Evolutionary conservation across 2,797 vertebrate species (phyloP).

Genomic region (Lepilemur septentrionalis): DNA sequence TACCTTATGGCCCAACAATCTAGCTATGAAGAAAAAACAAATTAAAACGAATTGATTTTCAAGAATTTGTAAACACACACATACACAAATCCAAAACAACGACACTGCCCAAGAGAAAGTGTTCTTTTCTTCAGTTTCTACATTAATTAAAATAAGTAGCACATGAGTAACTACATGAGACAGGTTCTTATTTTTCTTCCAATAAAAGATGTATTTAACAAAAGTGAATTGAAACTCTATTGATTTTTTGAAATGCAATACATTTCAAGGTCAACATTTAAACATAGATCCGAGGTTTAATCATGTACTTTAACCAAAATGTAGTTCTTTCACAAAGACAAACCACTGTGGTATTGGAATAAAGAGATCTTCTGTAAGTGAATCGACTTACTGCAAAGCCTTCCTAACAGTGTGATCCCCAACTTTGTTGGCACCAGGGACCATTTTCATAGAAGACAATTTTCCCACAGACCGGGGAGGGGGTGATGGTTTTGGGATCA

Average conservation of each 20-base stretch:
- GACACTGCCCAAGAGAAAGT: neutral
- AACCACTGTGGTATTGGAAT: neutral
- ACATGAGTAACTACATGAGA: constrained; percentile 32
- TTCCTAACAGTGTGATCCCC: neutral
- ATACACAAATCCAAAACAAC: neutral
- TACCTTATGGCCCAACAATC: neutral
- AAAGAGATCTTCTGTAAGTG: neutral
- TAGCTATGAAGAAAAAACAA: neutral
- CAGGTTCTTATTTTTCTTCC: constrained; percentile 70
- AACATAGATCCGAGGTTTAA: constrained; percentile 74
- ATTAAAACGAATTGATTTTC: constrained; percentile 17
- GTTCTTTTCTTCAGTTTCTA: neutral
- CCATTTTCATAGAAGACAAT: no score
- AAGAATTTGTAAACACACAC: neutral
- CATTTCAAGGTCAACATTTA: constrained; percentile 81
- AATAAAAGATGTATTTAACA: constrained; percentile 74
- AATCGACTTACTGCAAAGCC: neutral
- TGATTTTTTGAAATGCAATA: constrained; percentile 72
- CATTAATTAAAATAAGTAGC: neutral
- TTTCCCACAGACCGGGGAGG: fast-evolving
- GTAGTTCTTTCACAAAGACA: neutral
- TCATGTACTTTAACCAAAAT: constrained; percentile 73
- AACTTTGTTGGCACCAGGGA: no score
- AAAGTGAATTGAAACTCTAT: constrained; percentile 79
- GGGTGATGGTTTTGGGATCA: no score